Conservation (phyloP, 2,888 invertebrate species). For the Dryomyza anilis region DNA sequence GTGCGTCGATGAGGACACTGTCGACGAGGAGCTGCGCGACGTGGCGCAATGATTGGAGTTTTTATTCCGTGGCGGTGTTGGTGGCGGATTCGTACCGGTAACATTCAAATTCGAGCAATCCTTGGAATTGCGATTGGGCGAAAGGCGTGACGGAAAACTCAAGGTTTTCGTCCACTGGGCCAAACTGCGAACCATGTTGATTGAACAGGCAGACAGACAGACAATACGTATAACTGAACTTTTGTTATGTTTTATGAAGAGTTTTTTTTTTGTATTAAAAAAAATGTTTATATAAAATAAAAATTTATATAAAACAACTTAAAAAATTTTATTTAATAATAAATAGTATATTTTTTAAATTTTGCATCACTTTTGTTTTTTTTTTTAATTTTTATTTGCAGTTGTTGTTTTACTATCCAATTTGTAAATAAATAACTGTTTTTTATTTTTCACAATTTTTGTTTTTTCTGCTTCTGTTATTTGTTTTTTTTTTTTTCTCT, state of each 20-base stretch:
- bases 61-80: slow-evolving; percentile 67
- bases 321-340: background rate
- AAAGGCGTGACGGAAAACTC: slow-evolving; percentile 85
- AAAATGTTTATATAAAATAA: slow-evolving; percentile 14
- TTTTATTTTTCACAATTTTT: slow-evolving; percentile 23
- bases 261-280: slow-evolving; percentile 14
- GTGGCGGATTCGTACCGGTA: slow-evolving; percentile 62
- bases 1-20: slow-evolving; percentile 49
- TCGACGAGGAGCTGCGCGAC: slow-evolving; percentile 63
- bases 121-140: slow-evolving; percentile 79
- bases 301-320: slow-evolving; percentile 1
- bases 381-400: slow-evolving; percentile 5
- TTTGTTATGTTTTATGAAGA: slow-evolving; percentile 27
- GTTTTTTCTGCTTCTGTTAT: slow-evolving; percentile 25
- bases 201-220: no score
- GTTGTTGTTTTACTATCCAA: background rate
- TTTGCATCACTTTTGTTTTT: background rate
- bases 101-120: slow-evolving; percentile 69
- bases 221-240: slow-evolving; percentile 7
- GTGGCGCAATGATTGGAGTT: slow-evolving; percentile 64
- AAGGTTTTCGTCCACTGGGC: slow-evolving; percentile 91
- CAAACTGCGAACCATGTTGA: slow-evolving; percentile 81
- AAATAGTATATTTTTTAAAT: background rate
- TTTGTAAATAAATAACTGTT: slow-evolving; percentile 24
- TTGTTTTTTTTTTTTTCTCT: slow-evolving; percentile 26